phyloP scores from a whole-genome alignment of 2,888 invertebrate species.

The Cerastis rubricosa region DNA sequence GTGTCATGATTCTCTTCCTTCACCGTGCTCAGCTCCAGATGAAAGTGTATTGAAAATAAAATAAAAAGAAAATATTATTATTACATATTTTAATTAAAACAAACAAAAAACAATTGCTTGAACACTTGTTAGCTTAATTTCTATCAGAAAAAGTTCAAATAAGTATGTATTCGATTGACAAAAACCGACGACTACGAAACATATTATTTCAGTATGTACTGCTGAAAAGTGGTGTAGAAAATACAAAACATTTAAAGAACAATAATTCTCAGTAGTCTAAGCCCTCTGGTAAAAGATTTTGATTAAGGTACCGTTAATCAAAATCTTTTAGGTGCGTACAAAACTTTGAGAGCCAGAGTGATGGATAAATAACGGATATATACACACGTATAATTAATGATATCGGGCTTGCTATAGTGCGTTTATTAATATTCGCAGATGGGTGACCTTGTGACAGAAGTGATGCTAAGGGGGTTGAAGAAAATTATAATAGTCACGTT shows the following conservation, averaged over 20 bases:
- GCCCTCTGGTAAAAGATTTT: no score
- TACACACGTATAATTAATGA: slow-evolving; percentile 31
- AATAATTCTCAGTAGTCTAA: not conserved
- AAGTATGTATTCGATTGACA: not conserved
- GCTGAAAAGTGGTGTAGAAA: not conserved
- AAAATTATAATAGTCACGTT: slow-evolving; percentile 21
- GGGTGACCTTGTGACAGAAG: slow-evolving; percentile 41
- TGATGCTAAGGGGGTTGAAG: slow-evolving; percentile 40
- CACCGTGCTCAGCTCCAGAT: no score
- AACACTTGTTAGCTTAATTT: not conserved
- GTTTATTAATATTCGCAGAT: slow-evolving; percentile 58
- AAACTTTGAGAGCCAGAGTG: slow-evolving; percentile 37
- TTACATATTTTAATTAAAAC: not conserved
- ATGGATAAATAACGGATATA: slow-evolving; percentile 54
- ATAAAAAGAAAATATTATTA: no score
- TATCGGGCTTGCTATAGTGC: slow-evolving; percentile 49
- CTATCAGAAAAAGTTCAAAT: not conserved
- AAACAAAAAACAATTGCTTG: not conserved
- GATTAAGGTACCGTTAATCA: not conserved
- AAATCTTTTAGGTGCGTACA: not conserved
- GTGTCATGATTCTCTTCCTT: no score
- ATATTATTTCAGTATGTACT: not conserved
- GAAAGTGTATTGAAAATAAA: no score
- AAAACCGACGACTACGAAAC: not conserved
- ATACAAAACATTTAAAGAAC: not conserved